Evolutionary conservation across 1,140 invertebrate genomes (phyloP).

Genomic region (Sycophaga agraensis): DNA sequence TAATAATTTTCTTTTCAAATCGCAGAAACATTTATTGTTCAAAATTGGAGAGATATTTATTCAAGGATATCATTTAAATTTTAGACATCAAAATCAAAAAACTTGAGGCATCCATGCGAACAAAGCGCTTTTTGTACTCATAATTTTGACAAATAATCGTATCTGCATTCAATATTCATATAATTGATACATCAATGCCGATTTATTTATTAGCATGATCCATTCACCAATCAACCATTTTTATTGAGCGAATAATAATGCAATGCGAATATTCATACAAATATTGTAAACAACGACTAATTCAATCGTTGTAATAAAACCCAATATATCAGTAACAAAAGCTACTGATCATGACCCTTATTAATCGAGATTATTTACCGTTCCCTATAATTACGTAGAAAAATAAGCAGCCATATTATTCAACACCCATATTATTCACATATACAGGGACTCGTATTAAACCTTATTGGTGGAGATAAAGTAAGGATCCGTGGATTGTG

Average conservation of each 20-base stretch:
- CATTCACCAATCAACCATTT: conserved; percentile 20
- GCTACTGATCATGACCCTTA: background rate
- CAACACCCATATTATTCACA: conserved; percentile 11
- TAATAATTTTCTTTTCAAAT: conserved; percentile 7
- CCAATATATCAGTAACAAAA: conserved; percentile 9
- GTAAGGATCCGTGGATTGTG: too few species aligned
- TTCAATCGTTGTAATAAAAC: background rate
- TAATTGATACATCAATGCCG: background rate
- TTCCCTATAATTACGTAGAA: conserved; percentile 14
- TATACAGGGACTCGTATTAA: conserved; percentile 9
- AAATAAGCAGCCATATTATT: conserved; percentile 12
- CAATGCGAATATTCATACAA: background rate
- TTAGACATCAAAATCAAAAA: too few species aligned
- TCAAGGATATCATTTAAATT: too few species aligned
- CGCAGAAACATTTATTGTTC: conserved; percentile 4
- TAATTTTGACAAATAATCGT: conserved; percentile 4
- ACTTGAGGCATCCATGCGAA: too few species aligned
- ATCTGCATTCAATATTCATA: background rate
- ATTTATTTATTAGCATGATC: conserved; percentile 7
- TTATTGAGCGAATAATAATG: background rate
- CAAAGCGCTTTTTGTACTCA: too few species aligned
- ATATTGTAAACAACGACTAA: background rate
- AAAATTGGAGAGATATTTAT: too few species aligned
- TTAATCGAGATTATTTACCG: conserved; percentile 17
- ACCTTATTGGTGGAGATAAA: too few species aligned